These are phyloP conservation scores for Syrista parreyssii DNA, from an alignment of 2,888 invertebrate species.

Conservation along the genomic window DNA sequence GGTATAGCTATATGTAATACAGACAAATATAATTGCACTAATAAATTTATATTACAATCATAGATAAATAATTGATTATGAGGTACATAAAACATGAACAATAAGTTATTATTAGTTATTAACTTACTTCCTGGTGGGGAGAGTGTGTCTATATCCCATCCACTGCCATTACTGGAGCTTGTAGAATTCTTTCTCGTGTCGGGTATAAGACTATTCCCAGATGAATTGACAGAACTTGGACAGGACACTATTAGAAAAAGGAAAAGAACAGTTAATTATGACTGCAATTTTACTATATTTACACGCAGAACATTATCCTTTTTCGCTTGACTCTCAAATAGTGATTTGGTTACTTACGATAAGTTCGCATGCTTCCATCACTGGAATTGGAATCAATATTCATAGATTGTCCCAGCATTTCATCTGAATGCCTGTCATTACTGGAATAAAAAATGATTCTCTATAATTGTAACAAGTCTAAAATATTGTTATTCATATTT, in stretches of 20 bases:
- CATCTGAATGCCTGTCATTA: conserved; percentile 52
- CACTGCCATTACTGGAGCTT: conserved; percentile 57
- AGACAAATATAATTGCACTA: conserved; percentile 5
- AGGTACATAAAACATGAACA: background rate
- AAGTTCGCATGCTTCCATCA: conserved; percentile 44
- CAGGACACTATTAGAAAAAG: conserved; percentile 45
- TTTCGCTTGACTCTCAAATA: conserved; percentile 14
- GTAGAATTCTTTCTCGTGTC: conserved; percentile 54
- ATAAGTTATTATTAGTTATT: background rate
- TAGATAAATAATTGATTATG: too few relatives aligned
- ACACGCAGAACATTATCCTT: too few relatives aligned
- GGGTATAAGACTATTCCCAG: conserved; percentile 49
- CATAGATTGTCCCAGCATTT: conserved; percentile 46
- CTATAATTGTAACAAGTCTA: background rate
- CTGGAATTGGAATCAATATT: conserved; percentile 52
- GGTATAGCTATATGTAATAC: background rate
- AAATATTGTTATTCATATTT: too few relatives aligned
- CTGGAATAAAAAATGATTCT: conserved; percentile 19
- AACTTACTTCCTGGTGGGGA: conserved; percentile 50
- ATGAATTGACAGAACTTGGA: conserved; percentile 56
- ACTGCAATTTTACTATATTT: background rate
- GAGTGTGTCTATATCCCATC: conserved; percentile 58
- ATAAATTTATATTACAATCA: background rate
- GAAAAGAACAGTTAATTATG: background rate
- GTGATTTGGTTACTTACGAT: conserved; percentile 39